A percentile compares a stretch with the other conserved stretches of the same genome.
Evolutionary conservation across 1,140 invertebrate species (phyloP).

Genomic region (Brachionus manjavacas): DNA sequence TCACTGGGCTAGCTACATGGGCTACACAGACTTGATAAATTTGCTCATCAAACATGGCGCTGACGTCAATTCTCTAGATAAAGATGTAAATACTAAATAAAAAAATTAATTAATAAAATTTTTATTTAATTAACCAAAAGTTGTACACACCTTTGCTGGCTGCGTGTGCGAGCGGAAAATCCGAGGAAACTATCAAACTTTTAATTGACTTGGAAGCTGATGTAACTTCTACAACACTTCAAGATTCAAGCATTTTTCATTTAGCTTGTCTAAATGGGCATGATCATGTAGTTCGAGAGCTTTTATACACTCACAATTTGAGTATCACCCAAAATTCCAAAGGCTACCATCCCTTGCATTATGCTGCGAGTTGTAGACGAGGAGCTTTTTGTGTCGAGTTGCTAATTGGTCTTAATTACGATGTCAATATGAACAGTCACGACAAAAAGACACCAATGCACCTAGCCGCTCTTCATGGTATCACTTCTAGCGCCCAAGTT

Average conservation of each 20-base stretch:
- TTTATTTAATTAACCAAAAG: conserved; percentile 47
- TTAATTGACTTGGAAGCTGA: conserved; percentile 62
- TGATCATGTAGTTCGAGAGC: conserved; percentile 59
- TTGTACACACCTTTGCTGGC: conserved; percentile 59
- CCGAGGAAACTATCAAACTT: conserved; percentile 57
- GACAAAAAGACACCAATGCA: conserved; percentile 66
- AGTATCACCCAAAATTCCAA: conserved; percentile 57
- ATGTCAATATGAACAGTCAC: conserved; percentile 62
- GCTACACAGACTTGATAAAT: conserved; percentile 60
- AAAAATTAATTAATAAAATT: not conserved
- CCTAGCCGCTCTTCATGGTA: conserved; percentile 66
- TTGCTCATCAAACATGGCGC: conserved; percentile 60
- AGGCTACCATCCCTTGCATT: conserved; percentile 63
- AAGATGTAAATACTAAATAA: conserved; percentile 51
- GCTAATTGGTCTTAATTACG: conserved; percentile 60
- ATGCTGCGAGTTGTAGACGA: conserved; percentile 62
- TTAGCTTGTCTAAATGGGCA: conserved; percentile 66
- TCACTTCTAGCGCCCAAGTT: conserved; percentile 65
- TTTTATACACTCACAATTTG: conserved; percentile 58
- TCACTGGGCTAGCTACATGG: conserved; percentile 63
- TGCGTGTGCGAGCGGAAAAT: conserved; percentile 55
- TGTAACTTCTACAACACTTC: conserved; percentile 61
- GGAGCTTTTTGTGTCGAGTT: conserved; percentile 64
- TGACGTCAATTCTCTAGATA: conserved; percentile 63
- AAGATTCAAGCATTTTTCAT: conserved; percentile 65